Base-by-base conservation (phyloP, 30 jellyfish, hydroid and myxozoan species). In the Cassiopea xamachana region DNA sequence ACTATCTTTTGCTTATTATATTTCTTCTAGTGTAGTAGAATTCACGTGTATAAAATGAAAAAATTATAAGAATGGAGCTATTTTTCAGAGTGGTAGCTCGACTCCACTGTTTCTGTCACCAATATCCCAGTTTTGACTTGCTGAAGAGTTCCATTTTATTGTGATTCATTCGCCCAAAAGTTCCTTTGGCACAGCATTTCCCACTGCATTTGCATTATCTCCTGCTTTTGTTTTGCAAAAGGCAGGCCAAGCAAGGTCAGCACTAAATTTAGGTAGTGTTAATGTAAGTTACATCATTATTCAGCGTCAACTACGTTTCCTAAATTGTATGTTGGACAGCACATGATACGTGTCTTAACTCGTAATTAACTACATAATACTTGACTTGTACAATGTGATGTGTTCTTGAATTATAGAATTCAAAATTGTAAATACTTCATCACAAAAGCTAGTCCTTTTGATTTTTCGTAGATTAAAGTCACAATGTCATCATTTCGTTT, bases 381-480 rank as follows among this genome's bases (percentile, higher is more conserved):
- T 71, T 16, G 46, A 79, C 93, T 77, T 87, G 89, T 87, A 87
- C 16, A 75, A 87, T 75, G 87, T 61, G 87, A 67, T 64, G 89
- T 79, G 62, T 77, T 77, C 84, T 64, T 87, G 89, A 75, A 55
- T 60, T 60, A 84, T 16, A 69, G 58, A 87, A 74, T 85, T 78
- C 82, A 68, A 78, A 88, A 73, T 88, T 88, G 95, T 88, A 88
- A 78, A 88, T 88, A 88, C 70, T 17, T 60, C 89, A 80, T 74
- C 88, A 78, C 87, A 79, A 88, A 10, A 88, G 90, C 95, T 88
- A 88, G 90, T 88, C 95, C 62, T 73, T 87, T 87, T 75, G 79
- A 59, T 74, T 86, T 69, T 78, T 76, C 94, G 48, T 60, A 75
- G 73, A 77, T 77, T 77, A 50, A 61, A 79, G 46, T 86, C 87